Evolutionary conservation across 1,140 invertebrate genomes (phyloP).

Genomic region (Periplaneta americana): DNA sequence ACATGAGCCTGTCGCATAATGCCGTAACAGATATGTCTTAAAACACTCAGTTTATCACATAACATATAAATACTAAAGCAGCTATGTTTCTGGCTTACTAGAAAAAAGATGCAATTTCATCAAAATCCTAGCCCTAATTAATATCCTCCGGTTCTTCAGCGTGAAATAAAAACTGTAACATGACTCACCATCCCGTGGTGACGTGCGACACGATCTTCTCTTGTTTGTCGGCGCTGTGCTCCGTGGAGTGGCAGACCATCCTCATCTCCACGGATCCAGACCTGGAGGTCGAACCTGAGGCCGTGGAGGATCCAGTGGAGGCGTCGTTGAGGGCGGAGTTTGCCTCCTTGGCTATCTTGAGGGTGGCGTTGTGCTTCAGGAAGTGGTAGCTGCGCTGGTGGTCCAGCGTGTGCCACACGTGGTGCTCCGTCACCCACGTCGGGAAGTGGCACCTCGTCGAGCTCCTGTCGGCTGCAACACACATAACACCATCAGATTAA

Average conservation of each 20-base stretch:
- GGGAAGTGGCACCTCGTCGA: slow-evolving; percentile 31
- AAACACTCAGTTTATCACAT: no score
- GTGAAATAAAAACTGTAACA: neutral
- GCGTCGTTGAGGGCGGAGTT: neutral
- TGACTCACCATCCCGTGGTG: slow-evolving; percentile 66
- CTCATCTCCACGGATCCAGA: slow-evolving; percentile 11
- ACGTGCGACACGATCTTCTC: slow-evolving; percentile 65
- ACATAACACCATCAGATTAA: no score
- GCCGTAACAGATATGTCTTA: no score
- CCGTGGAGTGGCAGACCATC: slow-evolving; percentile 21
- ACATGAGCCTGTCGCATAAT: no score
- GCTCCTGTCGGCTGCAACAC: slow-evolving; percentile 3
- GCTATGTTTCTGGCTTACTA: no score
- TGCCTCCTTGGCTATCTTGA: slow-evolving; percentile 22
- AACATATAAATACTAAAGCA: no score
- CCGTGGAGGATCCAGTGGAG: neutral
- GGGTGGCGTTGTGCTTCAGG: slow-evolving; percentile 29
- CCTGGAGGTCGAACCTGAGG: neutral
- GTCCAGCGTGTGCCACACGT: slow-evolving; percentile 37
- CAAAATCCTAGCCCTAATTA: no score
- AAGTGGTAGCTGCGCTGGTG: slow-evolving; percentile 29
- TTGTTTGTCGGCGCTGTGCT: slow-evolving; percentile 23
- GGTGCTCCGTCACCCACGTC: slow-evolving; percentile 31
- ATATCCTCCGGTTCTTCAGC: no score
- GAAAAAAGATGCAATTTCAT: no score